phyloP scores from a whole-genome alignment of 1,140 invertebrate genomes.

The Philaenus spumarius region DNA sequence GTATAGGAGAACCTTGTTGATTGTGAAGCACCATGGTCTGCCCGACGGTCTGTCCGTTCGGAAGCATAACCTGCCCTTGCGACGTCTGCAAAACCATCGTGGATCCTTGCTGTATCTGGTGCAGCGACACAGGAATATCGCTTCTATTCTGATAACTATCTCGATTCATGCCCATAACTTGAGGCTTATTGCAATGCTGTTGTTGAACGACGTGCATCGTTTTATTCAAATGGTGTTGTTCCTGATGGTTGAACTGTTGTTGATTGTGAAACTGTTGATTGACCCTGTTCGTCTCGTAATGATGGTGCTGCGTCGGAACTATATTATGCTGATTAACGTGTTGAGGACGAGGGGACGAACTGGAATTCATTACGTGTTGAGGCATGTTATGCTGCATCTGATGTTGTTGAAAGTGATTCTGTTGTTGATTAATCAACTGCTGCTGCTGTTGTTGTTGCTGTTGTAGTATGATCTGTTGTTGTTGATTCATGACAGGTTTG shows the following conservation, averaged over 20 bases:
- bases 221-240: conserved; percentile 39
- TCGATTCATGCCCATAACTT: background rate
- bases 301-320: conserved; percentile 16
- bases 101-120: conserved; percentile 1
- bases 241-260: conserved; percentile 29
- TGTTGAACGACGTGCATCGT: conserved; percentile 2
- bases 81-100: conserved; percentile 14
- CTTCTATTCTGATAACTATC: conserved; percentile 6
- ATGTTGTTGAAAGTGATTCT: conserved; percentile 34
- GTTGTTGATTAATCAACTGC: conserved; percentile 25
- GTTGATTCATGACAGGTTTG: conserved; percentile 39
- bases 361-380: conserved; percentile 38
- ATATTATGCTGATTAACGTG: conserved; percentile 29
- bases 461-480: conserved; percentile 34
- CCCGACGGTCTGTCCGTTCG: conserved; percentile 1
- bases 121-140: background rate
- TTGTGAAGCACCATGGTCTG: conserved; percentile 11
- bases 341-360: conserved; percentile 35
- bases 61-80: conserved; percentile 16
- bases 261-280: conserved; percentile 24
- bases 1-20: conserved; percentile 7
- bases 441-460: conserved; percentile 38
- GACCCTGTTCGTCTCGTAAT: conserved; percentile 11
- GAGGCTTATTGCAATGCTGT: conserved; percentile 5
- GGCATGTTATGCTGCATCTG: conserved; percentile 31